These are phyloP conservation scores for Leptinotarsa defecta DNA, from an alignment of 1,140 invertebrate species.

Conservation along the genomic window DNA sequence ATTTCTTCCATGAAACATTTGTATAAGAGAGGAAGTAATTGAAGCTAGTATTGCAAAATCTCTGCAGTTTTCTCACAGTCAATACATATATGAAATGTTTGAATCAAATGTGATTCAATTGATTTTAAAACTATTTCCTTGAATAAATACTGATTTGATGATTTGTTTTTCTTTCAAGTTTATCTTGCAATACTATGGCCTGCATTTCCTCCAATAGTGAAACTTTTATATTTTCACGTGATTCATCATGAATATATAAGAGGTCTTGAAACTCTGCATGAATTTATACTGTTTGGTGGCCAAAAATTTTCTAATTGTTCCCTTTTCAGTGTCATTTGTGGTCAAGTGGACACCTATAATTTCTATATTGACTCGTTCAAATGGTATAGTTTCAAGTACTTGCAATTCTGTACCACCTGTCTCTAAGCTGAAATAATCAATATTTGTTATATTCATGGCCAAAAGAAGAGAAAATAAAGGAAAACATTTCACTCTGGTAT, in stretches of 20 bases:
- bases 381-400: conserved; percentile 61
- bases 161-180: too few species aligned
- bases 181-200: too few species aligned
- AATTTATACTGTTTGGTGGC: conserved; percentile 51
- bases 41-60: too few species aligned
- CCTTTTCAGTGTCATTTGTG: conserved; percentile 48
- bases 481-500: conserved; percentile 78
- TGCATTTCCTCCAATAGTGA: too few species aligned
- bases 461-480: conserved; percentile 80
- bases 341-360: conserved; percentile 55
- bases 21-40: neutral
- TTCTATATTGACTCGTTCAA: conserved; percentile 59
- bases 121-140: too few species aligned
- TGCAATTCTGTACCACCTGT: conserved; percentile 67
- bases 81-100: too few species aligned
- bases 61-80: too few species aligned
- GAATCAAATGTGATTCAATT: too few species aligned
- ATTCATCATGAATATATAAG: conserved; percentile 50
- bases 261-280: conserved; percentile 49
- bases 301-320: conserved; percentile 52
- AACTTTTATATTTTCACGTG: conserved; percentile 30
- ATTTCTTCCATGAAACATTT: neutral
- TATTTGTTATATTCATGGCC: conserved; percentile 70
- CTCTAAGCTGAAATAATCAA: conserved; percentile 77
- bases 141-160: too few species aligned